phyloP scores from a whole-genome alignment of 2,797 vertebrate species.

The Pipistrellus pygmaeus region DNA sequence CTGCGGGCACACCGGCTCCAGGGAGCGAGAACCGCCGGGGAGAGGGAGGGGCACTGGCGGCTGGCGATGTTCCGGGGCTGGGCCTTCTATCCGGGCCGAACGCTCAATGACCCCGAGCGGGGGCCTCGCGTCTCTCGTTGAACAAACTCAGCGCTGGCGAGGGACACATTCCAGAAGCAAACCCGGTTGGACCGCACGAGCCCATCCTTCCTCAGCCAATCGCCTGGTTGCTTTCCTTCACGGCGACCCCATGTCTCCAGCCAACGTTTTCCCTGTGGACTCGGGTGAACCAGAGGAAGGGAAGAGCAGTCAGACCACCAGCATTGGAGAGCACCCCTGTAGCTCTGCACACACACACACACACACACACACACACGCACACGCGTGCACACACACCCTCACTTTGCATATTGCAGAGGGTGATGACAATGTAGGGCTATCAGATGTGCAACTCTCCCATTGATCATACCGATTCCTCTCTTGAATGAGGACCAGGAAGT shows the following conservation, averaged over 20 bases:
- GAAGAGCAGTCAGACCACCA: not conserved
- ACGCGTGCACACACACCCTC: too few relatives aligned
- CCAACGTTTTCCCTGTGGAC: not conserved
- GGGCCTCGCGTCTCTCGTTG: not conserved
- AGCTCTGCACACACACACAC: not conserved
- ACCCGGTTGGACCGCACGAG: not conserved
- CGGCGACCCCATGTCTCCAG: not conserved
- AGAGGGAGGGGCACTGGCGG: not conserved
- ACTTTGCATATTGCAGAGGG: not conserved
- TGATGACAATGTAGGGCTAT: constrained; percentile 43
- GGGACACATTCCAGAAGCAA: not conserved
- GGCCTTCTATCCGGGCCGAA: not conserved
- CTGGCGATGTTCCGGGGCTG: fast-evolving
- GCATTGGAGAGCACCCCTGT: not conserved
- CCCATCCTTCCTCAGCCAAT: not conserved
- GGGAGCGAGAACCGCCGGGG: not conserved
- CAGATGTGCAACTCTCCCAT: not conserved
- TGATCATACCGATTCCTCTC: not conserved
- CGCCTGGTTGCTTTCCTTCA: not conserved
- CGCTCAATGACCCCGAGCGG: not conserved
- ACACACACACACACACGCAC: not conserved
- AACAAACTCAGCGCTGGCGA: not conserved
- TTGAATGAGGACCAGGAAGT: not conserved
- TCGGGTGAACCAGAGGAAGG: not conserved
- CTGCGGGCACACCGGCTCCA: not conserved